phyloP scores from a whole-genome alignment of 2,797 vertebrate genomes.

The Heteromormyrus szaboi region DNA sequence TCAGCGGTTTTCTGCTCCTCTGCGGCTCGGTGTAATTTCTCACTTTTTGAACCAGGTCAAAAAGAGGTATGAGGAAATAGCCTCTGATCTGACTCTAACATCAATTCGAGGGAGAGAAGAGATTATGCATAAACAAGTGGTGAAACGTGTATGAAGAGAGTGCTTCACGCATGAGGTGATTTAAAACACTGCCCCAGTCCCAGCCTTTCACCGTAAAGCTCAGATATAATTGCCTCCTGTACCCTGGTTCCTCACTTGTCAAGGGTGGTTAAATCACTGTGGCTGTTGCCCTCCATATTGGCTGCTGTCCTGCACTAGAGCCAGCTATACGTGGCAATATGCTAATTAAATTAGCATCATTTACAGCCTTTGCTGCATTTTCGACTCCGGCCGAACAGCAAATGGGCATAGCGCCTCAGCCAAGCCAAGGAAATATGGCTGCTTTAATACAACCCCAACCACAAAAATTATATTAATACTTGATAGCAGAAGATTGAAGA shows the following conservation, averaged over 20 bases:
- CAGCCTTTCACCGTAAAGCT: neutral
- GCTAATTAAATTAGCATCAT: conserved; percentile 13
- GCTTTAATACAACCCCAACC: neutral
- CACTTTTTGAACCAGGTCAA: neutral
- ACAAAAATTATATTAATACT: neutral
- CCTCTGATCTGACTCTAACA: neutral
- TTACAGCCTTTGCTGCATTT: neutral
- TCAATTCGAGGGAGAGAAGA: neutral
- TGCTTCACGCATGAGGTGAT: neutral
- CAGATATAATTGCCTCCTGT: neutral
- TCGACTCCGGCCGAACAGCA: neutral
- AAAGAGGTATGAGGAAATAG: neutral
- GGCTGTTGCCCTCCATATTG: neutral
- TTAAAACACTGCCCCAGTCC: neutral
- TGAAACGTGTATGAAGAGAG: neutral
- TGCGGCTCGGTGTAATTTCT: neutral
- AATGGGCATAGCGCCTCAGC: neutral
- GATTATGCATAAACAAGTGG: neutral
- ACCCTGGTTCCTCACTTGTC: neutral
- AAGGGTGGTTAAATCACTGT: neutral
- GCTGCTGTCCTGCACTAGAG: neutral
- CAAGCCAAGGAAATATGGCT: neutral
- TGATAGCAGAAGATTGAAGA: neutral
- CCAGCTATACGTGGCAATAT: neutral
- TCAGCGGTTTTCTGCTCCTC: neutral